Base-by-base conservation (phyloP, 2,888 invertebrate species). In the Autographa pulchrina region DNA sequence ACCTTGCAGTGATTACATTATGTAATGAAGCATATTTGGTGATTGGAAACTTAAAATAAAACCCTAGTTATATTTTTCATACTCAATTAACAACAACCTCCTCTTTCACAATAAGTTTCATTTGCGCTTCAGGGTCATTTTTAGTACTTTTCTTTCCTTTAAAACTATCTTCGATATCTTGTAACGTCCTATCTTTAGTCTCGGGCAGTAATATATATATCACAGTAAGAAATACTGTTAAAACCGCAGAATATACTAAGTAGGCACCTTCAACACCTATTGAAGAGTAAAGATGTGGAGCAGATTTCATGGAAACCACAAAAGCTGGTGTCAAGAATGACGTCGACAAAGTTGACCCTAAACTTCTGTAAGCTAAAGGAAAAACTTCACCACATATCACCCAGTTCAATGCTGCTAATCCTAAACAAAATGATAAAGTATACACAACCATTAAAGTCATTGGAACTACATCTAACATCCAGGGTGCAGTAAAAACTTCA, bases 381-480 rank as follows among this genome's bases (percentile, higher is more conserved):
- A 96, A 96, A 2, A 96, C 93, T 88, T 96, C 96, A 0, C 96
- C 96, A 82, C 95, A 95, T 77, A 96, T 94, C 20, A 95, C 95
- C 95, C 95, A 96, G 72, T 94, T 95, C 35, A 96, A 85, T 18
- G 95, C 92, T 5, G 94, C 94, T 83, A 95, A 86, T 41, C 95
- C 95, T 85, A 95, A 88, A 85, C 94, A 95, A 76, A 95, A 95
- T 0, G 93, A 93, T 73, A 95, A 78, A 35, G 92, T 94, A 58
- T 96, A 96, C 4, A 93, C 62, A 31, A 94, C 78, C 94, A 96
- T 95, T 68, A 96, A 89, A 43, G 85, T 73, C 92, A 95, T 93
- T 14, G 95, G 95, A 13, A 94, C 80, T 52, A 88, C 81, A 16
- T 95, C 91, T 64, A 92, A 79, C 13, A 95, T 75, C 92, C 92